Base-by-base conservation (phyloP, 1,140 invertebrate genomes). In the Drosophila ficusphila region DNA sequence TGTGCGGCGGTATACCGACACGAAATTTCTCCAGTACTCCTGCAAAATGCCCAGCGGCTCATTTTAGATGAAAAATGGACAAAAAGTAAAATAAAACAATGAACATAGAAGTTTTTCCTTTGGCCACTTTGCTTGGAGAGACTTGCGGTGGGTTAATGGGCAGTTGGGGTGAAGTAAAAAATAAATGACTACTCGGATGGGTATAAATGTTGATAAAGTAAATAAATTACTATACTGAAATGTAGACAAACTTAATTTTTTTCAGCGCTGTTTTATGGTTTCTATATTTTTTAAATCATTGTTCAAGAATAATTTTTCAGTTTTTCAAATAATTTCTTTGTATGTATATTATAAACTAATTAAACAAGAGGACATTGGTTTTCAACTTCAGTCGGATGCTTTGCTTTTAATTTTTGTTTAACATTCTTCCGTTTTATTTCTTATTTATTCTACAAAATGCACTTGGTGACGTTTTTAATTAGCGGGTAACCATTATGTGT, bases 21-120 rank as follows among this genome's bases (percentile, higher is more conserved):
- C 68, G 44, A 70, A 39, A 57, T 42, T 56, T 65, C 34, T 27
- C 23, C 47, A 33, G 25, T 38, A 33, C 18, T 31, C 49, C 67
- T 61, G 68, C 72, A 61, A 86, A 88, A 81, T 88, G 73, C 81
- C 81, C 75, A 58, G 65, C 78, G 83, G 82, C 82, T 88, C 78
- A 88, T 88, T 90, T 90, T 70, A 79, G 83, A 81, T 90, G 81
- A 90, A 90, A 90, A 90, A 90, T 90, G 77, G 79, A 83, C 65
- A 88, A 79, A 88, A 83, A 90, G 68, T 85, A 67, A 79, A 85
- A 89, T 89, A 74, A 89, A 90, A 90, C 86, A 90, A 90, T 90
- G 78, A 60, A 52, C 64, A 54, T 29, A 56, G 16, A 46, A 89
- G 85, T 90, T 90, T 85, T 81, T 71, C 46, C 46, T 47, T 60